Conservation (phyloP, 2,797 vertebrate genomes). For the Tapirus indicus region DNA sequence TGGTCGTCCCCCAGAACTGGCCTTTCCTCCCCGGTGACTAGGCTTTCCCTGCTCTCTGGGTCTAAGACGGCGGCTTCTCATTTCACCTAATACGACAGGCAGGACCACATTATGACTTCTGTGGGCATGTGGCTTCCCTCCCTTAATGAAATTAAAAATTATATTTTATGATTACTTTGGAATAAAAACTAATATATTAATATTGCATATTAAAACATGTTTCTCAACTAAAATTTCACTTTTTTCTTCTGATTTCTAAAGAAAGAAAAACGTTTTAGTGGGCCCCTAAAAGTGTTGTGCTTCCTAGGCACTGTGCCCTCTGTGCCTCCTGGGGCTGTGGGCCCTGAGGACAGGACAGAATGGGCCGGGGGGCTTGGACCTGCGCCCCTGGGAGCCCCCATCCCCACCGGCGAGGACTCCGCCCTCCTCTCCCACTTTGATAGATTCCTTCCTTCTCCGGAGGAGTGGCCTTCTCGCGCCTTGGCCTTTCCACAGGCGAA, state of each 20-base stretch:
- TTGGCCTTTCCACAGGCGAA: not conserved
- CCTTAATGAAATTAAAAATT: not conserved
- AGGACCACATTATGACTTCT: not conserved
- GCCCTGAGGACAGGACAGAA: not conserved
- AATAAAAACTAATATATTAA: not conserved
- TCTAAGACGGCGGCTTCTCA: not conserved
- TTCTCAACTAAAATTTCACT: not conserved
- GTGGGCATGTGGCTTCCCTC: not conserved
- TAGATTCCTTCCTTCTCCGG: not conserved
- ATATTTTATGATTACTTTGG: not conserved
- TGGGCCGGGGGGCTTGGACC: fast-evolving
- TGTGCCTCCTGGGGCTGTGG: not conserved
- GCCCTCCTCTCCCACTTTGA: not conserved
- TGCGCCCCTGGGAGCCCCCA: not conserved
- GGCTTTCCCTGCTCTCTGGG: not conserved
- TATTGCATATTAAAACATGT: not conserved
- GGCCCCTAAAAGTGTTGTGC: not conserved
- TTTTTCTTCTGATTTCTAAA: not conserved
- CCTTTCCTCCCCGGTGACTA: not conserved
- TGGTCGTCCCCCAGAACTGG: not conserved
- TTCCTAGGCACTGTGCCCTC: not conserved
- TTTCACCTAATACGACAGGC: not conserved
- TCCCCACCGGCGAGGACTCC: too few relatives aligned
- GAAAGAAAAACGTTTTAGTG: not conserved
- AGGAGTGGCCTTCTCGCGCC: not conserved